These are phyloP conservation scores for Falco concolor DNA, from an alignment of 2,797 vertebrate species.

Conservation along the genomic window DNA sequence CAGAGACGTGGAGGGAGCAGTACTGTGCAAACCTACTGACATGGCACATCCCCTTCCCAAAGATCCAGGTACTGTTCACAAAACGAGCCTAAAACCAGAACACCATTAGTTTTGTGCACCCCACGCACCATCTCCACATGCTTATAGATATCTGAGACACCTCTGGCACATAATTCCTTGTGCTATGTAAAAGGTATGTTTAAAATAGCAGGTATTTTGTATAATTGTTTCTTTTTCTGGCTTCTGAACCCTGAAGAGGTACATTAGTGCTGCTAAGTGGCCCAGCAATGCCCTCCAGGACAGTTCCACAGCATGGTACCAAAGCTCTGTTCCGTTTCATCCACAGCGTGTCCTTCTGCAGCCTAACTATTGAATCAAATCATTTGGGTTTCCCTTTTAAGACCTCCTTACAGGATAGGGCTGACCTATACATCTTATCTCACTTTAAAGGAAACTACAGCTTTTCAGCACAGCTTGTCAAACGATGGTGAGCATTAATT, in stretches of 20 bases:
- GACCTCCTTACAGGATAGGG: background rate
- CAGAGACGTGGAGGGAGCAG: conserved; percentile 91
- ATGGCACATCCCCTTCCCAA: conserved; percentile 91
- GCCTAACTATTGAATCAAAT: background rate
- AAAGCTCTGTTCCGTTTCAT: background rate
- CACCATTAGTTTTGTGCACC: background rate
- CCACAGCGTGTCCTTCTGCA: background rate
- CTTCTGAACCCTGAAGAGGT: background rate
- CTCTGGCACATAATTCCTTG: background rate
- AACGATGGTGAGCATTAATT: background rate
- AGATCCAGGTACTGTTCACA: conserved; percentile 92
- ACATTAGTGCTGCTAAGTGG: background rate
- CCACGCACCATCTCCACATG: background rate
- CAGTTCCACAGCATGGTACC: accelerated
- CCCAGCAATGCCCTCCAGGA: background rate
- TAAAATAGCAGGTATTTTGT: background rate
- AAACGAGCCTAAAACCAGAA: conserved; percentile 82
- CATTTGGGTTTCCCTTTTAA: background rate
- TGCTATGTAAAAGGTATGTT: background rate
- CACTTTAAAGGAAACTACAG: background rate
- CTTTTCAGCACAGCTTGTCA: background rate
- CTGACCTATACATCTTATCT: background rate
- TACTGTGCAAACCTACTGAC: conserved; percentile 93
- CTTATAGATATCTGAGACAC: background rate
- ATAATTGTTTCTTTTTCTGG: background rate